Evolutionary conservation across 2,797 vertebrate species (phyloP), one percentile per base, ranked within the genome.

Genomic region (Chloroceryle amazona): DNA sequence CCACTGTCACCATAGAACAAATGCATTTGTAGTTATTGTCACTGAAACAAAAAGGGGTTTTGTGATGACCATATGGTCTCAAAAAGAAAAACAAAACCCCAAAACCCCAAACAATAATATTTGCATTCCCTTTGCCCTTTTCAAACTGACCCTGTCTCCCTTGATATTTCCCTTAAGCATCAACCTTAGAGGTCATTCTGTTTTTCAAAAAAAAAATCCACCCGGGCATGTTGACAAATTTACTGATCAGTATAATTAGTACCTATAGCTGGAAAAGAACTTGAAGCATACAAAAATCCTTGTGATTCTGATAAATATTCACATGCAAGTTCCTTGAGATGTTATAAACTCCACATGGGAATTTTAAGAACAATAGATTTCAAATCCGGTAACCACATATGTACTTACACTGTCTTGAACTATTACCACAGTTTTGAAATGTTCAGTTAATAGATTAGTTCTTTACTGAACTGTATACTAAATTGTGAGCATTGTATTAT

Each of bases 61-160:
- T 79, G 44, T 66, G 67, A 39, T 80, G 35, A 37, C 57, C 33
- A 17, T 60, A 35, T 60, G 42, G 5, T 42, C 42, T 90, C 47
- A 47, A 73, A 81, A 88, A 76, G 17, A 7, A 42, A 35, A 37
- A 4, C 6, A 39, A 42, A n/a, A 4, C 7, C 13, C 23, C 19
- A 46, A 82, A 66, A 42, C 39, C 46, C 39, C 35, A 78, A 79
- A 94, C 33, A 35, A 52, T 66, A 92, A 52, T 52, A 74, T 88
- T 90, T 88, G 37, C 12, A 15, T 90, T 84, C 71, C 55, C 35
- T 84, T 90, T 91, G 39, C 84, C 73, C 54, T 95, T 95, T 95
- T 74, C 42, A 83, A 47, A 84, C 63, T 90, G 82, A 44, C 55
- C 55, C 25, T 23, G 13, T 82, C 49, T 90, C 42, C 33, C 46